Percentiles rank a stretch among this genome's conserved stretches.
Conservation (phyloP, 2,113 vertebrate genomes). For the Prionailurus viverrinus region DNA sequence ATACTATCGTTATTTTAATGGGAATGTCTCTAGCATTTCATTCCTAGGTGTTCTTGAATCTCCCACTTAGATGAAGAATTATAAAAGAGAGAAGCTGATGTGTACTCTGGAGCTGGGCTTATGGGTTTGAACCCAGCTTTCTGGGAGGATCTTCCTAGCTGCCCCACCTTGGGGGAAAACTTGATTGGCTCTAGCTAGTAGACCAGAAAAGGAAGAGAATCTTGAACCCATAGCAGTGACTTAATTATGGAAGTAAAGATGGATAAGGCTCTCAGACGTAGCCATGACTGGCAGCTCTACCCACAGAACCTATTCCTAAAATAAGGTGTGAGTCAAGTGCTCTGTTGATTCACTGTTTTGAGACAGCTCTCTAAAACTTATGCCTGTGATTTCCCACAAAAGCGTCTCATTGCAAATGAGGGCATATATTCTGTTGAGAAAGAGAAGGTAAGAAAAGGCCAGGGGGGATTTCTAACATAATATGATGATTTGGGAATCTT, state of each 20-base stretch:
- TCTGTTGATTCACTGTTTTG: slow-evolving; percentile 21
- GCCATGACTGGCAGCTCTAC: background rate
- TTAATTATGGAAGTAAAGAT: background rate
- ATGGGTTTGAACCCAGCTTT: background rate
- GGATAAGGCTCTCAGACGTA: background rate
- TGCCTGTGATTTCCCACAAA: background rate
- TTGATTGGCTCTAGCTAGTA: background rate
- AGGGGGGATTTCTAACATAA: slow-evolving; percentile 33
- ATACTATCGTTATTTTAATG: background rate
- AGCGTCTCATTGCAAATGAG: background rate
- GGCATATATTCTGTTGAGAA: slow-evolving; percentile 10
- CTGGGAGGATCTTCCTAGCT: background rate
- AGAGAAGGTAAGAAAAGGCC: slow-evolving; percentile 37
- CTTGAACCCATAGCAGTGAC: background rate
- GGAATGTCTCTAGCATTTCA: background rate
- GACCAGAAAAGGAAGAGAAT: background rate
- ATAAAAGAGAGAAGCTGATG: background rate
- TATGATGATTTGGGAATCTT: background rate
- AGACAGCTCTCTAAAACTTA: slow-evolving; percentile 26
- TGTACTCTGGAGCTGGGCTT: background rate
- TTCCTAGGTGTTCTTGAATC: background rate
- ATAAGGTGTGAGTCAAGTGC: slow-evolving; percentile 42
- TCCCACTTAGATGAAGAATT: background rate
- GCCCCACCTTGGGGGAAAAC: background rate
- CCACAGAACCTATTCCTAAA: background rate